A percentile compares a stretch with the other conserved stretches of the same genome.
Conservation (phyloP, 2,888 invertebrate species). For the Terebella lapidaria region DNA sequence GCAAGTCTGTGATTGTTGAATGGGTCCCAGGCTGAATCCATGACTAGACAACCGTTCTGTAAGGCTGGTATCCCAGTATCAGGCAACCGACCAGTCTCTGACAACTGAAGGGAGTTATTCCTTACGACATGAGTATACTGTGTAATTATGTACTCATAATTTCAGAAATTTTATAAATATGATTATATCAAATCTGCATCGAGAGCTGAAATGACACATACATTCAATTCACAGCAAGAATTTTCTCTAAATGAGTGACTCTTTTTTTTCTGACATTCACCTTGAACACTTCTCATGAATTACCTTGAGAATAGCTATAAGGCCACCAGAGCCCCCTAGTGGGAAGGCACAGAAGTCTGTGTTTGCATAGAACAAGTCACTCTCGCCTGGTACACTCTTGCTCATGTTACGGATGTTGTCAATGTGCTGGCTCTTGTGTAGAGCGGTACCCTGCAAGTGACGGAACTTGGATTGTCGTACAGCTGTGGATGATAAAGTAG, state of each 20-base stretch:
- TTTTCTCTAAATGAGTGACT: too few relatives aligned
- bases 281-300: too few relatives aligned
- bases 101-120: slow-evolving; percentile 37
- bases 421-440: slow-evolving; percentile 84
- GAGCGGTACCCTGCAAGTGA: slow-evolving; percentile 83
- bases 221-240: too few relatives aligned
- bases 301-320: slow-evolving; percentile 76
- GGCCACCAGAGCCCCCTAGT: slow-evolving; percentile 83
- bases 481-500: slow-evolving; percentile 58
- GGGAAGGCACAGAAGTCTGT: slow-evolving; percentile 83
- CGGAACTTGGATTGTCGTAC: slow-evolving; percentile 82
- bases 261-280: too few relatives aligned
- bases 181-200: too few relatives aligned
- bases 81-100: slow-evolving; percentile 69
- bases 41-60: slow-evolving; percentile 80
- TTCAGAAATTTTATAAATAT: too few relatives aligned
- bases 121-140: background rate
- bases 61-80: slow-evolving; percentile 81
- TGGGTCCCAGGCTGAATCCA: slow-evolving; percentile 94
- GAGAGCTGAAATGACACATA: too few relatives aligned
- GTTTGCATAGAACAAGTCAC: slow-evolving; percentile 89
- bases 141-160: too few relatives aligned
- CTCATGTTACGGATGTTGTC: slow-evolving; percentile 87
- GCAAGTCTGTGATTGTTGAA: slow-evolving; percentile 75
- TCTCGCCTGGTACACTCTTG: slow-evolving; percentile 86